Evolutionary conservation across 2,797 vertebrate species (phyloP).

Genomic region (Amblyopsis hoosieri): DNA sequence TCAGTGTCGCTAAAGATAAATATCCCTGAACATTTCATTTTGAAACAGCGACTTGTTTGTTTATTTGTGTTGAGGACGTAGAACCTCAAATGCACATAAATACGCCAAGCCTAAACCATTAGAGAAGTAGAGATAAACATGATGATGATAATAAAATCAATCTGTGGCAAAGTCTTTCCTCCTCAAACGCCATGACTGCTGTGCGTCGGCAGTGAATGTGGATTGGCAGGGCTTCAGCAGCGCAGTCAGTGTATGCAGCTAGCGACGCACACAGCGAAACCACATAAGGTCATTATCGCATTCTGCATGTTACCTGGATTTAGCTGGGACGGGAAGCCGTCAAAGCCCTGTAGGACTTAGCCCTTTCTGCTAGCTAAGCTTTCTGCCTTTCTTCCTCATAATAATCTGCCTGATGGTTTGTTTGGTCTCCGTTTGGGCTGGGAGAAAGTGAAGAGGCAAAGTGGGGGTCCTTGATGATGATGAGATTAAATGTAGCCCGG

Average conservation of each 20-base stretch:
- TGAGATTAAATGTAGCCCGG: slow-evolving; percentile 95
- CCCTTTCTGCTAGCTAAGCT: slow-evolving; percentile 62
- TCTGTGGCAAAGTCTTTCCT: slow-evolving; percentile 50
- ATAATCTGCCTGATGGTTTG: slow-evolving; percentile 79
- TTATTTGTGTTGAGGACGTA: slow-evolving; percentile 30
- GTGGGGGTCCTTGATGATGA: slow-evolving; percentile 84
- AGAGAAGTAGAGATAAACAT: slow-evolving; percentile 64
- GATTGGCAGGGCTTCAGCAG: slow-evolving; percentile 55
- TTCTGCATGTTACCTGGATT: slow-evolving; percentile 72
- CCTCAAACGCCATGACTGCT: slow-evolving; percentile 26
- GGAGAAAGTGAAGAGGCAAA: slow-evolving; percentile 80
- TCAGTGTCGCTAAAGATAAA: slow-evolving; percentile 21
- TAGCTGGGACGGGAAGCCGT: slow-evolving; percentile 64
- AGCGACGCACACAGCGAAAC: slow-evolving; percentile 61
- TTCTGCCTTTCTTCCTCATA: slow-evolving; percentile 76
- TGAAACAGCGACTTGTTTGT: slow-evolving; percentile 47
- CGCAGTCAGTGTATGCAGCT: slow-evolving; percentile 58
- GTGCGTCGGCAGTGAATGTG: slow-evolving; percentile 35
- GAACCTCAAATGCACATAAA: slow-evolving; percentile 38
- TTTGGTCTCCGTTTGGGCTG: slow-evolving; percentile 72
- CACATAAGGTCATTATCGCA: slow-evolving; percentile 63
- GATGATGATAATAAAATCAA: slow-evolving; percentile 61
- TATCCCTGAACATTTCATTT: slow-evolving; percentile 32
- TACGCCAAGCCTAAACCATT: slow-evolving; percentile 47
- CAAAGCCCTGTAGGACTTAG: slow-evolving; percentile 58